These are phyloP conservation scores for Crotalus helleri DNA, from an alignment of 2,113 vertebrate genomes.

Conservation along the genomic window DNA sequence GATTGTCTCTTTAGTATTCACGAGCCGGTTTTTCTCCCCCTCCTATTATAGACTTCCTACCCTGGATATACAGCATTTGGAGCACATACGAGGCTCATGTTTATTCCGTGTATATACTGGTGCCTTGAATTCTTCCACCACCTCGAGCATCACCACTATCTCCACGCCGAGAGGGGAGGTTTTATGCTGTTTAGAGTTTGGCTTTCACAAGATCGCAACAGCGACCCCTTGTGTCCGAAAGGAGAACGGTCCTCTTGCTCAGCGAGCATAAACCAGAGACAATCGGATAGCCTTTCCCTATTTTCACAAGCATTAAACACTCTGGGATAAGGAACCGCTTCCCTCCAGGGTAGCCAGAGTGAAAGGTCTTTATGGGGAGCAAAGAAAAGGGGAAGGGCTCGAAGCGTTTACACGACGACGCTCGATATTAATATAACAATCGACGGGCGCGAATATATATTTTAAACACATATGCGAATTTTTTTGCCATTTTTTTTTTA, in stretches of 20 bases:
- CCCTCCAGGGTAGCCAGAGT: constrained; percentile 3
- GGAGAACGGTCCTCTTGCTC: constrained; percentile 31
- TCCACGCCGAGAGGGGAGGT: background rate
- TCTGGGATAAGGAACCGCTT: background rate
- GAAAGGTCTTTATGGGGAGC: background rate
- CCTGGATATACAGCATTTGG: background rate
- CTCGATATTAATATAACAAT: background rate
- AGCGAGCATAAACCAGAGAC: constrained; percentile 1
- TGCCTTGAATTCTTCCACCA: background rate
- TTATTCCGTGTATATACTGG: background rate
- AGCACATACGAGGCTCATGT: background rate
- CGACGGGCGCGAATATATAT: background rate
- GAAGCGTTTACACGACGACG: background rate
- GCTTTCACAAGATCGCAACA: constrained; percentile 54
- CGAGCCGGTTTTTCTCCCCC: background rate
- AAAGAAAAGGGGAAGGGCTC: background rate
- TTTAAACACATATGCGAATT: background rate
- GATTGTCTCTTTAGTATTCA: background rate
- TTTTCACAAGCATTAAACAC: background rate
- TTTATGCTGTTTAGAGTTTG: background rate
- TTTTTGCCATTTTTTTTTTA: fast-evolving
- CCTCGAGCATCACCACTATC: background rate
- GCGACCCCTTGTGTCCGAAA: constrained; percentile 73
- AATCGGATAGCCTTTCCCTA: constrained; percentile 31
- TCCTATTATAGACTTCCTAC: background rate